phyloP scores from a whole-genome alignment of 1,140 invertebrate genomes.

The Magallana angulata region DNA sequence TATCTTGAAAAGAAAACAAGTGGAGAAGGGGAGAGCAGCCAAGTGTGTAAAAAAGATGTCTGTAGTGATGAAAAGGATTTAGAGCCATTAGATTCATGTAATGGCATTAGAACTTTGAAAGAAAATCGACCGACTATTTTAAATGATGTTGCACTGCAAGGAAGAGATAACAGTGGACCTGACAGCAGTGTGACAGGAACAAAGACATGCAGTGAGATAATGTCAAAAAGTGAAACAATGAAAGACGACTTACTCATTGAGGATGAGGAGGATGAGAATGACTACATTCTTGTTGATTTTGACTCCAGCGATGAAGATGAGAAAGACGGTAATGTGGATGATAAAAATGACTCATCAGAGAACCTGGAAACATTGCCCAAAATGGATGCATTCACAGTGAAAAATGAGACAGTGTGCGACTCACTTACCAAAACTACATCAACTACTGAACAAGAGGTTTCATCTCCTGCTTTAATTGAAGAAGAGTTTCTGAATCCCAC shows the following conservation, averaged over 20 bases:
- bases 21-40: too few relatives aligned
- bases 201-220: not conserved
- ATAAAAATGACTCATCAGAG: not conserved
- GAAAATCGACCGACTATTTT: too few relatives aligned
- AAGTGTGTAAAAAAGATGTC: too few relatives aligned
- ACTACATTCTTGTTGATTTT: not conserved
- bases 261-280: not conserved
- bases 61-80: too few relatives aligned
- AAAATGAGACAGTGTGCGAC: not conserved
- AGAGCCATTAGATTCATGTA: too few relatives aligned
- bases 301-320: constrained; percentile 12
- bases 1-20: too few relatives aligned
- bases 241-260: too few relatives aligned
- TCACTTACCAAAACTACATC: not conserved
- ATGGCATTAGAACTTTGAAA: too few relatives aligned
- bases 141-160: too few relatives aligned
- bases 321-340: not conserved
- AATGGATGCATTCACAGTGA: not conserved
- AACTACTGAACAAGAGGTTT: not conserved
- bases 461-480: not conserved
- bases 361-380: not conserved
- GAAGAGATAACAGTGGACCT: too few relatives aligned
- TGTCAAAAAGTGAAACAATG: too few relatives aligned
- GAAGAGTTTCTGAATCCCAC: too few relatives aligned
- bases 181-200: not conserved